Evolutionary conservation across 2,113 vertebrate species (phyloP), one percentile per base, ranked within the genome.

Genomic region (Ancistrus triradiatus): DNA sequence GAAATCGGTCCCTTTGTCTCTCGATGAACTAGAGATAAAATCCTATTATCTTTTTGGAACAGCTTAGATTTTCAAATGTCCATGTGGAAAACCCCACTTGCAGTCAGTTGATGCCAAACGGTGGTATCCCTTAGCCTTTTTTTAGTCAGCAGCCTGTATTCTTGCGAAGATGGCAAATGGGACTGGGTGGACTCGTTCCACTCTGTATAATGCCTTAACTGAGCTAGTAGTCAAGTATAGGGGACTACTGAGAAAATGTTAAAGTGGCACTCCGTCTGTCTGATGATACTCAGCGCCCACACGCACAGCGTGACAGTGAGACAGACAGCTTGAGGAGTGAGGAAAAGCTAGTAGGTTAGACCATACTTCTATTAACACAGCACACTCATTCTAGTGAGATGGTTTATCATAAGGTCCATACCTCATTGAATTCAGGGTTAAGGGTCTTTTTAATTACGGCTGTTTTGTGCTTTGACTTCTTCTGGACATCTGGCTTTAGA

Each of bases 391-490:
- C 21, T 57, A 19, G 8, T 40, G 50, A 19, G 11, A 19, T n/a
- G 18, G 19, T 18, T 25, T 4, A 58, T 33, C 18, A 22, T 6
- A 21, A 28, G 35, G 14, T 6, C 2, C 42, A 60, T 63, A 91
- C 91, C 91, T 94, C 89, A 2, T 93, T 91, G 75, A 91, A 94
- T 69, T 93, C 91, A 0, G 92, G 92, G 73, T 94, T 94, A 25
- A 93, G 87, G 0, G 92, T 94, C 76, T 92, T 93, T 74, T 92
- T 94, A 73, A 91, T 93, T 73, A 94, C 91, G 0, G 84, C 44
- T 0, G 92, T 94, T 85, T 94, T 94, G 75, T 93, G 91, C 74
- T 94, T 94, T 19, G 91, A 92, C 74, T 90, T 92, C 77, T 94
- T 94, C 77, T 88, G 78, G 14, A 86, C 73, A n/a, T 94, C 91